A percentile compares a stretch with the other conserved stretches of the same genome.
Conservation (phyloP, 2,888 invertebrate genomes). For the Euphydryas editha region DNA sequence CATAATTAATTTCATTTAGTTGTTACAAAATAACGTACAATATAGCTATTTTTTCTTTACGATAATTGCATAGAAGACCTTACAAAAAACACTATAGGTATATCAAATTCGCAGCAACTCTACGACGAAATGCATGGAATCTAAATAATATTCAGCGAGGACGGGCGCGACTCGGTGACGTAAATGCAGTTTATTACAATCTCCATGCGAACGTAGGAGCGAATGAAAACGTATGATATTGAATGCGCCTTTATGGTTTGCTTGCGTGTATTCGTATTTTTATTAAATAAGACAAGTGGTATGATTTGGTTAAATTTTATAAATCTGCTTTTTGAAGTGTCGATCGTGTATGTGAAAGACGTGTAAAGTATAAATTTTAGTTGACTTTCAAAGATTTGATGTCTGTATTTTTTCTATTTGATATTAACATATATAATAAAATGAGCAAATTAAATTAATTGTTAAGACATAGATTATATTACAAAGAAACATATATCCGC, state of each 20-base stretch:
- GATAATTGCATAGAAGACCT: not conserved
- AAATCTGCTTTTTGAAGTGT: no score
- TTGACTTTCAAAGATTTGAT: no score
- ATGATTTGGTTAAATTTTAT: not conserved
- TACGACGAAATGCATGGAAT: conserved; percentile 52
- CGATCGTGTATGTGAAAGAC: no score
- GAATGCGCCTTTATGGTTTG: conserved; percentile 9
- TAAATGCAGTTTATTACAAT: conserved; percentile 40
- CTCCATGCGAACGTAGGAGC: conserved; percentile 13
- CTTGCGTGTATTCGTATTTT: not conserved
- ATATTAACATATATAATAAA: no score
- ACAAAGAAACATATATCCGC: no score
- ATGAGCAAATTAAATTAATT: no score
- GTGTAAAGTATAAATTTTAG: no score
- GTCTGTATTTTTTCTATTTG: no score
- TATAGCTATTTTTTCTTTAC: no score
- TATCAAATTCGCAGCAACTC: conserved; percentile 7
- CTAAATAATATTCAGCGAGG: conserved; percentile 53
- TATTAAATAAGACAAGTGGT: not conserved
- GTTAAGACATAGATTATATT: no score
- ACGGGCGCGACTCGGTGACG: conserved; percentile 31
- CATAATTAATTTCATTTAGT: no score
- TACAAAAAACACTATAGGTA: not conserved
- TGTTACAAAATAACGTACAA: no score
- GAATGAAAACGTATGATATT: conserved; percentile 6